Evolutionary conservation across 37 sponge, comb jelly and placozoan species (phyloP).

Genomic region (Agelas oroides): DNA sequence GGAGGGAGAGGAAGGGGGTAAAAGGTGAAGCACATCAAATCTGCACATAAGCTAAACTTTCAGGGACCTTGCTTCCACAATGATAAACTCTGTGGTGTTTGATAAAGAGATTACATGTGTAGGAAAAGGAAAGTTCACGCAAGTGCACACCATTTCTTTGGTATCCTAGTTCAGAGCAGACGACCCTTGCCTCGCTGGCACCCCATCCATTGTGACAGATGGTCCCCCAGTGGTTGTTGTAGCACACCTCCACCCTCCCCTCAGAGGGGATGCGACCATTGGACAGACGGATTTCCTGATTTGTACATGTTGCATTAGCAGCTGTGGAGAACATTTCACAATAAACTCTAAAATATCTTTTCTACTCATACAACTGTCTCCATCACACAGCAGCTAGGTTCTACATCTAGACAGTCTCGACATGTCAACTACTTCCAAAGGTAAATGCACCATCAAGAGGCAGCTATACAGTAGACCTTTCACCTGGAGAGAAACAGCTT

Average conservation of each 20-base stretch:
- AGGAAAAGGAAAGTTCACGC: too few relatives aligned
- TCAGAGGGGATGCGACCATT: constrained; percentile 6
- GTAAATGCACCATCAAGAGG: too few relatives aligned
- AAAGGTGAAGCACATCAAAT: too few relatives aligned
- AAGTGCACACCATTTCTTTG: constrained; percentile 3
- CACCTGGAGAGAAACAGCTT: too few relatives aligned
- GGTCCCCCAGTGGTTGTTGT: constrained; percentile 53
- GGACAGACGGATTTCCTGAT: constrained; percentile 4
- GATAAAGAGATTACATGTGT: too few relatives aligned
- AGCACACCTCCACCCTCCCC: constrained; percentile 51
- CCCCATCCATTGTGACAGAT: constrained; percentile 50
- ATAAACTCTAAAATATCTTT: not conserved
- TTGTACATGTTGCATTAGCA: constrained; percentile 24
- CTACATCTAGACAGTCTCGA: too few relatives aligned
- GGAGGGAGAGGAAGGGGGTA: not conserved
- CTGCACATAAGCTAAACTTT: too few relatives aligned
- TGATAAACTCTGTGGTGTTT: too few relatives aligned
- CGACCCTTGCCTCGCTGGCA: constrained; percentile 11
- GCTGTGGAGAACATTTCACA: not conserved
- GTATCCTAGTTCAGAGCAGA: constrained; percentile 36
- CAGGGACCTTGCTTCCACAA: too few relatives aligned
- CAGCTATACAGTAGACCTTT: too few relatives aligned
- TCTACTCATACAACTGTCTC: too few relatives aligned
- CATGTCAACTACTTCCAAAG: too few relatives aligned
- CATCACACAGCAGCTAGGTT: not conserved